Evolutionary conservation across 2,113 vertebrate species (phyloP), one percentile per base, ranked within the genome.

Genomic region (Hyaena hyaena): DNA sequence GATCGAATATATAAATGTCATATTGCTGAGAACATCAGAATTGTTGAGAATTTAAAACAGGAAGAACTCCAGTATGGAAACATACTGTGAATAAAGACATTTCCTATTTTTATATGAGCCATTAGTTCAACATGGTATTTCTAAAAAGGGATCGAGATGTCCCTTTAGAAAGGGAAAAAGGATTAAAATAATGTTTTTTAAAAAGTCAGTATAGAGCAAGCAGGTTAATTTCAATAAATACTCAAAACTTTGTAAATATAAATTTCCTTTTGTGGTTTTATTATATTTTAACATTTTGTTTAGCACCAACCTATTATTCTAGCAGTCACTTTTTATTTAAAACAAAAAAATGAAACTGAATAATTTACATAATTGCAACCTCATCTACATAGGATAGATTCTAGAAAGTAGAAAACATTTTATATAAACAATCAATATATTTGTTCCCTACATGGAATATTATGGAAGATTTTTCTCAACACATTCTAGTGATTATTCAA

Each of bases 1-100:
- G 7, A 80, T 91, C 80, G 66, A 88, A 93, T 61, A 50, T 61
- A 61, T 31, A 85, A 80, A 84, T 88, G 48, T 81, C 88, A 94
- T 50, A 90, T 21, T 84, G 43, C n/a, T 91, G 77, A 95, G 31
- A 76, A 92, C 35, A 84, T 94, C 45, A 87, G 58, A 87, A 79
- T 77, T 61, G 17, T 31, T 76, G 35, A 85, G 17, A 93, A 88
- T 76, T 73, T 91, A 86, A 95, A 96, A 74, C 15, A 80, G 21
- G 9, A 68, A 94, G 43, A 87, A 74, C 8, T 28, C 9, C 19
- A 23, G 5, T 28, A 71, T 73, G 50, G 33, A 85, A 93, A 86
- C 10, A 85, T 35, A 68, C 35, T 90, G 12, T 73, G 50, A 92
- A 80, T 81, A 35, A 53, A 87, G 23, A 92, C 3, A 61, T 77